phyloP scores from a whole-genome alignment of 2,888 invertebrate species.

The Molorchus minor region DNA sequence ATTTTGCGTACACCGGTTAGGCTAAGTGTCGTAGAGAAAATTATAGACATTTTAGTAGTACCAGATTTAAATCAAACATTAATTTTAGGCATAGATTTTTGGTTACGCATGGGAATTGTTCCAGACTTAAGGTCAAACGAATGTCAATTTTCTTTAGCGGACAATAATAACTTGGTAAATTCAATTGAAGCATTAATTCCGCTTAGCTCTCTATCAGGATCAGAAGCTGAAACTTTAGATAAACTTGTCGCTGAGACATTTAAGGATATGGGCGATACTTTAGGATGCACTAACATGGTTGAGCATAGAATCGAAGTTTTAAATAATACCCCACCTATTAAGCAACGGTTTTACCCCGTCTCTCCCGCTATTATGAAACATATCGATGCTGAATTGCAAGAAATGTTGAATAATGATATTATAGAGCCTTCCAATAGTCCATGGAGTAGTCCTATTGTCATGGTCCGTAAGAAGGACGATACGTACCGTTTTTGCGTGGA shows the following conservation, averaged over 20 bases:
- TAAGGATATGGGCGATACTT: slow-evolving; percentile 11
- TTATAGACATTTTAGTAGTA: slow-evolving; percentile 32
- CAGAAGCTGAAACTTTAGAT: background rate
- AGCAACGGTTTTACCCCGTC: slow-evolving; percentile 32
- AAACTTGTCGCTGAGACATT: slow-evolving; percentile 17
- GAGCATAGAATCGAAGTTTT: slow-evolving; percentile 17
- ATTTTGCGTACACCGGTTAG: slow-evolving; percentile 20
- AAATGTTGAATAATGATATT: slow-evolving; percentile 44
- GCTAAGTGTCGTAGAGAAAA: slow-evolving; percentile 16
- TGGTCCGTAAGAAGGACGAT: slow-evolving; percentile 23
- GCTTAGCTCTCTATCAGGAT: background rate
- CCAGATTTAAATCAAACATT: slow-evolving; percentile 24
- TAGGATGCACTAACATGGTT: slow-evolving; percentile 12
- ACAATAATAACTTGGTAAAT: background rate
- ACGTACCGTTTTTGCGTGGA: slow-evolving; percentile 9
- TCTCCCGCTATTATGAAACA: slow-evolving; percentile 28
- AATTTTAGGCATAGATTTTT: slow-evolving; percentile 35
- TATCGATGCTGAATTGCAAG: slow-evolving; percentile 35
- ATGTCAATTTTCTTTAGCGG: slow-evolving; percentile 24
- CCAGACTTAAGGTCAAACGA: slow-evolving; percentile 28
- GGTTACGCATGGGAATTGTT: slow-evolving; percentile 28
- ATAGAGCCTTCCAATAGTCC: slow-evolving; percentile 47
- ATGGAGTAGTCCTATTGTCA: slow-evolving; percentile 44
- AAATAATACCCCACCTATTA: slow-evolving; percentile 8
- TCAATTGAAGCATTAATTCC: slow-evolving; percentile 4